Percentiles rank a stretch among this genome's conserved stretches.
These are phyloP conservation scores for Branchinecta lindahli DNA, from an alignment of 1,140 invertebrate genomes.

Conservation along the genomic window DNA sequence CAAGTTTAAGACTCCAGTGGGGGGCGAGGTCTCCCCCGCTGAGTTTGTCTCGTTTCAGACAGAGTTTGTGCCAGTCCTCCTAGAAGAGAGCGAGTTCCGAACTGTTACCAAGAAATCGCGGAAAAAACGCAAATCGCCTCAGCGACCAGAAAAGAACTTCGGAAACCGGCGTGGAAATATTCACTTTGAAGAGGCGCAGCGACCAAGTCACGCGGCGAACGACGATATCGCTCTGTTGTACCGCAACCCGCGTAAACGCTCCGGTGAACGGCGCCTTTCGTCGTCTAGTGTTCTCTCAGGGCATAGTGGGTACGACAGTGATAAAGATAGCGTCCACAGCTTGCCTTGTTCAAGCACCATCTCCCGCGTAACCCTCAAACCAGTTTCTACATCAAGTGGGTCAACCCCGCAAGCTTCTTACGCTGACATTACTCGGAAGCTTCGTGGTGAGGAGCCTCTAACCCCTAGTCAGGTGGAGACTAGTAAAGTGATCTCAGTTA, in stretches of 20 bases:
- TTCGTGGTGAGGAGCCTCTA: neutral
- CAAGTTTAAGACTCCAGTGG: neutral
- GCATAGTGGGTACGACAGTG: neutral
- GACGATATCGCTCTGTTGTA: neutral
- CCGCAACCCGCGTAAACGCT: neutral
- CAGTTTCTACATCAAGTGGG: neutral
- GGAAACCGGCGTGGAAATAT: neutral
- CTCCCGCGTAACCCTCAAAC: neutral
- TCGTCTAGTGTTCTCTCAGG: neutral
- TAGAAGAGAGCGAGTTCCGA: neutral
- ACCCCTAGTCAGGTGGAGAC: neutral
- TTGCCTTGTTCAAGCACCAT: slow-evolving; percentile 2
- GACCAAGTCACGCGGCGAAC: neutral
- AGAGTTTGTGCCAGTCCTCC: neutral
- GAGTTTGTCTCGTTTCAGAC: neutral
- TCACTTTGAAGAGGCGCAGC: neutral
- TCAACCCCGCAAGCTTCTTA: slow-evolving; percentile 1
- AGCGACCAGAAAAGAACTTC: neutral
- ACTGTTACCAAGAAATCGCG: neutral
- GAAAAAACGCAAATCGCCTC: neutral
- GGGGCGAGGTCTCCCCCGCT: neutral
- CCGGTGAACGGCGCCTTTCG: neutral
- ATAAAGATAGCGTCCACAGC: neutral
- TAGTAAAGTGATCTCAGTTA: slow-evolving; percentile 1
- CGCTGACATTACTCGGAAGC: neutral